phyloP scores from a whole-genome alignment of 2,888 invertebrate genomes.

The Steinernema scapterisci region DNA sequence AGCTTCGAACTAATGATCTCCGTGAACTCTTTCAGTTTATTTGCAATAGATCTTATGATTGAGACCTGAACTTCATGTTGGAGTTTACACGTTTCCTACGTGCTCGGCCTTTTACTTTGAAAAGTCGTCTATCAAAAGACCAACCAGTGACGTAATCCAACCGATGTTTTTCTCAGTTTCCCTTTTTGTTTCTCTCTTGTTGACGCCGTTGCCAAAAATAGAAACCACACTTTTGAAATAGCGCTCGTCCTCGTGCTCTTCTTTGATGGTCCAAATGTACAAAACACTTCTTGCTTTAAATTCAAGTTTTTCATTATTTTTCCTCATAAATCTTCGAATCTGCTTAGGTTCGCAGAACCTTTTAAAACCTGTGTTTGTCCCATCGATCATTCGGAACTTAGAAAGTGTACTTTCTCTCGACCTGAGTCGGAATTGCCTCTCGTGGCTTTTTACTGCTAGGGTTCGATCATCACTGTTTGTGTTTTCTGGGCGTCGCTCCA shows the following conservation, averaged over 20 bases:
- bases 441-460: not conserved
- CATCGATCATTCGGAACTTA: not conserved
- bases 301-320: not conserved
- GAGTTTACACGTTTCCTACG: too few species aligned
- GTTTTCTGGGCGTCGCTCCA: not conserved
- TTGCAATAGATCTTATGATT: too few species aligned
- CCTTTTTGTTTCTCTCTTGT: constrained; percentile 25
- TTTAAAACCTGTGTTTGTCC: not conserved
- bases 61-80: too few species aligned
- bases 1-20: too few species aligned
- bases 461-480: constrained; percentile 5
- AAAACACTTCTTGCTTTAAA: not conserved
- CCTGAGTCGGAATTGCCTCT: too few species aligned
- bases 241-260: not conserved
- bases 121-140: not conserved
- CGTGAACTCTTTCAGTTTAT: too few species aligned
- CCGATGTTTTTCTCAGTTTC: not conserved
- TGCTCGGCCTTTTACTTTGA: not conserved
- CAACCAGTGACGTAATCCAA: not conserved
- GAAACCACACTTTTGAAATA: not conserved
- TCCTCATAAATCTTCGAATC: not conserved
- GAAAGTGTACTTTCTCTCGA: not conserved
- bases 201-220: constrained; percentile 26
- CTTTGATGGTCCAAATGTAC: not conserved
- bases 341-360: not conserved